Base-by-base conservation (phyloP, 92 coral and sea anemone genomes). In the Bergia sp. region DNA sequence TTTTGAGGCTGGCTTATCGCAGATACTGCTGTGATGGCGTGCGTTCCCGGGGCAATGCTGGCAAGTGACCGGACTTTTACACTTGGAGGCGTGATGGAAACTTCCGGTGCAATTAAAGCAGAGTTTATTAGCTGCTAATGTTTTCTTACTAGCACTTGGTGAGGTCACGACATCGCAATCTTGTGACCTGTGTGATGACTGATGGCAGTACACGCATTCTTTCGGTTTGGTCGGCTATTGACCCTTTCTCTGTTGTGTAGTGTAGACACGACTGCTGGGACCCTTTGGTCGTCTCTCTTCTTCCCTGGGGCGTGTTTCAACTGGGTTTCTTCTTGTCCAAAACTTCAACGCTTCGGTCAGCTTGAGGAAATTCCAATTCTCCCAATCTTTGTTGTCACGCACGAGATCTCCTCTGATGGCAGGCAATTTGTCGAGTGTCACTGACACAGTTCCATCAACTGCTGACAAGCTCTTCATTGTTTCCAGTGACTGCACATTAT, bases 391-490 rank as follows among this genome's bases (percentile, higher is more conserved):
- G 88, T 92, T 81, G 49, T 67, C 90, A 55, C 94, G 76, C 20
- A 85, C 82, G 37, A 88, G 78, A 85, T 92, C 91, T 36, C 92
- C 89, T 41, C 91, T 69, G 44, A 90, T 90, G 1, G 94, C 94
- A 44, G 94, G 87, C 74, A 89, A 40, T 73, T 92, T 92, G 73
- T 89, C 90, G 7, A 92, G 76, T 37, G 90, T 92, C 92, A 92
- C 74, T 16, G 92, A 76, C 71, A 90, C 93, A 69, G 84, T 77
- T 73, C 93, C 88, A 45, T 87, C 81, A 41, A 86, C 94, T 65
- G 87, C 82, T 23, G 41, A 47, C 2, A 89, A 84, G 7, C 80
- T 49, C 45, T 88, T 88, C 58, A 92, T 21, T 12, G 94, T 85
- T 88, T 89, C 50, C 55, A 92, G 71, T 40, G 90, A 80, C 73